Evolutionary conservation across 2,888 invertebrate species (phyloP).

Genomic region (Hydraecia micacea): DNA sequence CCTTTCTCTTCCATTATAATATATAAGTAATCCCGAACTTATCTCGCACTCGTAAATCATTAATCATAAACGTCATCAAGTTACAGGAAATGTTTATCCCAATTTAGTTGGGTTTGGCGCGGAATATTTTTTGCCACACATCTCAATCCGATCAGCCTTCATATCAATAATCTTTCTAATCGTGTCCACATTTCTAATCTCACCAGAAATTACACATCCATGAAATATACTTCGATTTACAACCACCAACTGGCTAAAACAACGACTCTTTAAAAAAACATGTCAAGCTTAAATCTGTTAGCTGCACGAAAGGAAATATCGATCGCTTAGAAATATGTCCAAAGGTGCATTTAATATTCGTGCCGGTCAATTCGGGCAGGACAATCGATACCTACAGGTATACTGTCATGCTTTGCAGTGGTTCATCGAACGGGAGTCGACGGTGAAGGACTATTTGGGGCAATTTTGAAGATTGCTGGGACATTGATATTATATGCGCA

Average conservation of each 20-base stretch:
- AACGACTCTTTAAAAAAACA: slow-evolving; percentile 41
- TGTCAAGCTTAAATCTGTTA: slow-evolving; percentile 55
- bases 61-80: not conserved
- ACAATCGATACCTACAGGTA: slow-evolving; percentile 66
- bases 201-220: not conserved
- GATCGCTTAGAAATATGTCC: slow-evolving; percentile 70
- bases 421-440: slow-evolving; percentile 46
- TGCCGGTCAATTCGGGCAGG: slow-evolving; percentile 65
- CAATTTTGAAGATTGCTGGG: slow-evolving; percentile 15
- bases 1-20: not conserved
- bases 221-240: slow-evolving; percentile 22
- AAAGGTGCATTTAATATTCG: slow-evolving; percentile 75
- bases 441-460: slow-evolving; percentile 22
- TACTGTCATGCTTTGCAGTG: slow-evolving; percentile 46
- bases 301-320: slow-evolving; percentile 63
- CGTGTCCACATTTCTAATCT: not conserved
- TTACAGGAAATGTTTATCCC: not conserved
- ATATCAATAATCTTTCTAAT: not conserved
- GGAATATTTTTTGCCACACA: too few relatives aligned
- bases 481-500: slow-evolving; percentile 8
- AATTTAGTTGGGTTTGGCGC: not conserved
- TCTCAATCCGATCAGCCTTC: not conserved
- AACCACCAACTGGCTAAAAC: not conserved
- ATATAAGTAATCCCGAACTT: not conserved
- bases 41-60: not conserved